These are phyloP conservation scores for Danionella dracula DNA, from an alignment of 2,797 vertebrate species.

Conservation along the genomic window DNA sequence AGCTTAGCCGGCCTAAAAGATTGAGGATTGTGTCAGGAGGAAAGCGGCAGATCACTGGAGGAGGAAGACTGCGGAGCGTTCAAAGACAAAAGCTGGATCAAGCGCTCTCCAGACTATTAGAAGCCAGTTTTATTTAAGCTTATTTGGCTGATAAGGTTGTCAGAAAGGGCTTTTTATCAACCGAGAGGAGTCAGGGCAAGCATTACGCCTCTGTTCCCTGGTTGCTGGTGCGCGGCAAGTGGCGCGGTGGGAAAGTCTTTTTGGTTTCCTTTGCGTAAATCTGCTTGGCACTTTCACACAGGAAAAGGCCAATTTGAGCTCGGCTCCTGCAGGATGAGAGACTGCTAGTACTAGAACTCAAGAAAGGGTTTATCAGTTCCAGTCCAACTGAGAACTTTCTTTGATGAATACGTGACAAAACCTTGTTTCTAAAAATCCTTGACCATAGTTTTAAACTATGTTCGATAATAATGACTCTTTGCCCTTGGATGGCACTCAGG, in stretches of 20 bases:
- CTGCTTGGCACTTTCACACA: conserved; percentile 49
- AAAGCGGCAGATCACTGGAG: conserved; percentile 56
- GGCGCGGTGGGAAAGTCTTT: conserved; percentile 65
- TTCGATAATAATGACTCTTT: no score
- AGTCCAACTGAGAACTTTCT: no score
- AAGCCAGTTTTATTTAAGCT: conserved; percentile 70
- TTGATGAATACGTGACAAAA: no score
- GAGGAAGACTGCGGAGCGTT: conserved; percentile 50
- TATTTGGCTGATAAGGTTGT: conserved; percentile 68
- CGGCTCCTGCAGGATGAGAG: conserved; percentile 9
- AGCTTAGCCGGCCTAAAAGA: conserved; percentile 61
- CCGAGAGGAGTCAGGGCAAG: conserved; percentile 36
- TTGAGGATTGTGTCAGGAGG: conserved; percentile 57
- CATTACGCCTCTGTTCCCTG: conserved; percentile 59
- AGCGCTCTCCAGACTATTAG: conserved; percentile 66
- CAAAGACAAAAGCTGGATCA: conserved; percentile 62
- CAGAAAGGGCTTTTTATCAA: conserved; percentile 65
- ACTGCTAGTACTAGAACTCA: neutral
- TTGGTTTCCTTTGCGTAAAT: conserved; percentile 59
- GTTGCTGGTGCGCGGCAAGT: conserved; percentile 41
- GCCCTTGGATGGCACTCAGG: no score
- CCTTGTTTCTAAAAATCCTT: no score
- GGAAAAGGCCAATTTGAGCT: conserved; percentile 42
- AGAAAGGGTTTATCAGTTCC: no score
- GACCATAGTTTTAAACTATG: no score